Evolutionary conservation across 92 coral and sea anemone genomes (phyloP).

Genomic region (Paramuricea clavata): DNA sequence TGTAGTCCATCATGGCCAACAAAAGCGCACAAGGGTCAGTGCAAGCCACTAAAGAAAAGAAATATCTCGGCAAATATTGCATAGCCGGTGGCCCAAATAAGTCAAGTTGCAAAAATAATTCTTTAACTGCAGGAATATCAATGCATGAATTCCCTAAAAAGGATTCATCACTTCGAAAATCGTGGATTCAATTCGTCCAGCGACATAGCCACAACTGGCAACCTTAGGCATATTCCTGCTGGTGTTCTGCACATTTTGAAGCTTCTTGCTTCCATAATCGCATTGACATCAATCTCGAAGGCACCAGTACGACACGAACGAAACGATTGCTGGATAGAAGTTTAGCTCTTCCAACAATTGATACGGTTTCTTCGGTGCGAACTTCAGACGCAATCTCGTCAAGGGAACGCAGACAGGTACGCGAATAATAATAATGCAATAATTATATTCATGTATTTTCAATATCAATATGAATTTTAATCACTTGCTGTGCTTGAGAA

Average conservation of each 20-base stretch:
- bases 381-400: constrained; percentile 28
- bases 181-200: constrained; percentile 37
- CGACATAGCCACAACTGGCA: constrained; percentile 35
- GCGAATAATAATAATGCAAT: constrained; percentile 25
- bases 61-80: constrained; percentile 18
- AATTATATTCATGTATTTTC: constrained; percentile 1
- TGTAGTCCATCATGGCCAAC: constrained; percentile 22
- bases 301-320: constrained; percentile 30
- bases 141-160: constrained; percentile 33
- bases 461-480: neutral
- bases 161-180: constrained; percentile 38
- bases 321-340: constrained; percentile 36
- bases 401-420: constrained; percentile 37
- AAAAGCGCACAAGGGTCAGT: constrained; percentile 17
- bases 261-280: constrained; percentile 28
- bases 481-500: neutral
- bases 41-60: constrained; percentile 34
- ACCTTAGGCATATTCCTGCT: constrained; percentile 30
- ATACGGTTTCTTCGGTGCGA: constrained; percentile 38
- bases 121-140: constrained; percentile 29
- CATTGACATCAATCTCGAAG: constrained; percentile 24
- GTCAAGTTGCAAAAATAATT: constrained; percentile 30
- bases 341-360: constrained; percentile 24
- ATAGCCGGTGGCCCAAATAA: constrained; percentile 42
- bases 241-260: constrained; percentile 32